These are phyloP conservation scores for Crotalus helleri DNA, from an alignment of 2,113 vertebrate genomes.

Conservation along the genomic window DNA sequence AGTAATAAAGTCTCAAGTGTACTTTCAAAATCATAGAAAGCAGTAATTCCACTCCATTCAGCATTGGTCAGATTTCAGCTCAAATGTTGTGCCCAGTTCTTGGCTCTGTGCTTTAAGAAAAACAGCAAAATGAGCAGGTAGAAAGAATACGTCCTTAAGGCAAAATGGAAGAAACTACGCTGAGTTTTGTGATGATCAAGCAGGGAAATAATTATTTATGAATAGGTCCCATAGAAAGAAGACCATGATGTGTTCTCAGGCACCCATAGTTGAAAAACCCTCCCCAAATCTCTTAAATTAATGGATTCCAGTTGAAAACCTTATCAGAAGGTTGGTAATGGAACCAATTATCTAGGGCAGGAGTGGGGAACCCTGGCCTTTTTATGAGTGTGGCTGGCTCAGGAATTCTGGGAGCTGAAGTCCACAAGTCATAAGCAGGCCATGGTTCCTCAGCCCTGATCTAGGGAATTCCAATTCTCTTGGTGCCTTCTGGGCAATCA, in stretches of 20 bases:
- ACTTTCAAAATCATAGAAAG: background rate
- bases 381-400: too few species aligned
- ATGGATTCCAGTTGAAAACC: background rate
- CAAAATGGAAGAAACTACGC: background rate
- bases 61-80: background rate
- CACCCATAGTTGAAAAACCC: too few species aligned
- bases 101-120: background rate
- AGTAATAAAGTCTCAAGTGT: background rate
- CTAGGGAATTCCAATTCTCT: background rate
- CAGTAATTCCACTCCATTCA: background rate
- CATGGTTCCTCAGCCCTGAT: background rate
- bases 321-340: background rate
- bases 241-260: too few species aligned
- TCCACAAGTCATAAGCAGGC: too few species aligned
- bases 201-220: background rate
- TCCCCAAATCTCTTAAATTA: too few species aligned
- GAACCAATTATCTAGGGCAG: background rate
- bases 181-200: background rate
- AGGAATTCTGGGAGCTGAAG: too few species aligned
- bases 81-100: background rate
- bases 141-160: background rate
- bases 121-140: background rate
- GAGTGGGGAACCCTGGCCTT: too few species aligned
- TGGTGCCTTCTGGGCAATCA: background rate
- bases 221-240: background rate